Evolutionary conservation across 92 coral and sea anemone species (phyloP).

Genomic region (Bergia sp.): DNA sequence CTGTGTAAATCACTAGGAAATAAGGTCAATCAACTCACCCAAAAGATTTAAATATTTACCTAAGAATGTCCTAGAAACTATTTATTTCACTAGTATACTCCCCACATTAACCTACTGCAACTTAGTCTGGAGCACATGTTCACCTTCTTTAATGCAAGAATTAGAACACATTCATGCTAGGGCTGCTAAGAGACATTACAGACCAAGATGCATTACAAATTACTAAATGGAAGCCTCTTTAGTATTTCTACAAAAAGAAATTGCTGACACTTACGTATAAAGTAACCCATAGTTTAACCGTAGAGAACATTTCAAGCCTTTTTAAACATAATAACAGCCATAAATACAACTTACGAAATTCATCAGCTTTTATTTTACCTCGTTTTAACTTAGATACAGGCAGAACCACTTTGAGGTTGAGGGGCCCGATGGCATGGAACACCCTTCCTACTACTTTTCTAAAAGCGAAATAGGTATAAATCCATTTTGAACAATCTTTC

Average conservation of each 20-base stretch:
- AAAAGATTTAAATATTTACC: constrained; percentile 44
- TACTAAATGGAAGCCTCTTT: neutral
- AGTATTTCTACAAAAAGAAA: neutral
- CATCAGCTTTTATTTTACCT: neutral
- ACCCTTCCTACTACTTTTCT: too few relatives aligned
- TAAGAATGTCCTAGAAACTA: constrained; percentile 27
- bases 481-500: too few relatives aligned
- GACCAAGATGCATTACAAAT: neutral
- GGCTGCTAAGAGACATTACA: neutral
- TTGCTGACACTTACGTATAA: neutral
- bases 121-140: constrained; percentile 59
- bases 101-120: constrained; percentile 47
- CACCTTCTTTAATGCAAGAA: constrained; percentile 14
- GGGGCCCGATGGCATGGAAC: neutral
- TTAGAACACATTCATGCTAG: neutral
- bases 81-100: constrained; percentile 47
- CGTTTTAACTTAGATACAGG: neutral
- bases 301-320: neutral
- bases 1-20: constrained; percentile 26
- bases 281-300: neutral
- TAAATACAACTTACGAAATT: neutral
- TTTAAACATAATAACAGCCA: neutral
- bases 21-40: constrained; percentile 43
- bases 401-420: neutral
- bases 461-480: too few relatives aligned